Base-by-base conservation (phyloP, 2,888 invertebrate species). In the Eutolmus rufibarbis region DNA sequence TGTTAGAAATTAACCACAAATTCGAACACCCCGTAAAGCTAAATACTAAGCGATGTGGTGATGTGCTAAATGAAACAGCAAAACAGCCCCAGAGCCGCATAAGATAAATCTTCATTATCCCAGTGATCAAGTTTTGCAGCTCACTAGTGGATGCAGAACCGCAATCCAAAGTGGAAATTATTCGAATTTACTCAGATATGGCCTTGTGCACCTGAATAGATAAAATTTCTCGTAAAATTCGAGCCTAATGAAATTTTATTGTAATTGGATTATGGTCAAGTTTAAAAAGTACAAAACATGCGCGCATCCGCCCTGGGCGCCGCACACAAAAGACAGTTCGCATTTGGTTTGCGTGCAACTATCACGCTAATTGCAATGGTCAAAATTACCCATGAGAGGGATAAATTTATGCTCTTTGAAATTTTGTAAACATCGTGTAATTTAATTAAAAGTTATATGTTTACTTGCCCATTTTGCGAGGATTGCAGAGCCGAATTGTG, bases 281-380 rank as follows among this genome's bases (percentile, higher is more conserved):
- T 37, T 34, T 34, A 76, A 76, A 76, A 76, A 76, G 34, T 76
- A 31, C 37, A 76, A 76, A 76, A 76, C 37, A 76, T 76, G 37
- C n/a, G n/a, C 76, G 37, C n/a, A 31, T 12, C n/a, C 28, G 3
- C 0, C 2, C 2, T 14, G 31, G n/a, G 37, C 9, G 14, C 0
- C 1, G 31, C 74, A 31, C 74, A 74, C 57, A 57, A 23, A 57
- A 57, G 57, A 57, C 57, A 23, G 23, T 16, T 74, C 7, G 7
- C 74, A 34, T 76, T 76, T 37, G 34, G 76, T 76, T 76, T 76
- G 37, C 76, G 37, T 37, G 76, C 9, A 37, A 9, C 37, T 37
- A 76, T 76, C 76, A 76, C 76, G 37, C 76, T 76, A 76, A 76
- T 76, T 76, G 76, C 37, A 76, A 76, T 76, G 76, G 76, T 76